Conservation (phyloP, 1,140 invertebrate genomes). For the Bemisia tabaci region DNA sequence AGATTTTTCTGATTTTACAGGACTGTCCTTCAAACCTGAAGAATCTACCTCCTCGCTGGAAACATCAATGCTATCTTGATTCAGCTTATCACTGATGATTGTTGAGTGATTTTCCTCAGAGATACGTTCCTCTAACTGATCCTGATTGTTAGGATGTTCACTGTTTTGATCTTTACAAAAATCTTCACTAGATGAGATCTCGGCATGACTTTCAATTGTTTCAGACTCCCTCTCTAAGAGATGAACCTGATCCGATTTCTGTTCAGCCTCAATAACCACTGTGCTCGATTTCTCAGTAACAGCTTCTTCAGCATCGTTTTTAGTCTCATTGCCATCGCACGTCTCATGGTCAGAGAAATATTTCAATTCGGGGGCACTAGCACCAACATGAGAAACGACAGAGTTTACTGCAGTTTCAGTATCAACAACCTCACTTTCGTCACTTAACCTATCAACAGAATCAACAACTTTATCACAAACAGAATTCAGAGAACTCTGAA, state of each 20-base stretch:
- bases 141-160: too few relatives aligned
- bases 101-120: too few relatives aligned
- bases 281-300: conserved; percentile 30
- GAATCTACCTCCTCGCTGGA: too few relatives aligned
- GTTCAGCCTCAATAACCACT: conserved; percentile 30
- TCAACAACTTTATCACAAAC: conserved; percentile 1
- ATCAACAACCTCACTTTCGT: conserved; percentile 21
- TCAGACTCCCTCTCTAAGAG: conserved; percentile 5
- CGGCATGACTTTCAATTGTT: conserved; percentile 6
- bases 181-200: neutral
- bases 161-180: too few relatives aligned
- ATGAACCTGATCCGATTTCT: conserved; percentile 24
- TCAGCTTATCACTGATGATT: too few relatives aligned
- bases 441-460: conserved; percentile 6
- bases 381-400: conserved; percentile 8
- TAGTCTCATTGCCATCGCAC: conserved; percentile 22
- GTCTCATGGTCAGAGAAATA: conserved; percentile 22
- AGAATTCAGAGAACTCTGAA: neutral
- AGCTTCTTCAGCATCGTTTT: conserved; percentile 19
- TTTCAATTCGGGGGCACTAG: neutral
- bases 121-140: too few relatives aligned
- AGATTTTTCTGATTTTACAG: too few relatives aligned
- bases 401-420: conserved; percentile 19
- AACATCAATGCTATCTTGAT: too few relatives aligned
- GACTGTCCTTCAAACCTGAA: too few relatives aligned